These are phyloP conservation scores for Collichthys lucidus DNA, from an alignment of 2,113 vertebrate genomes.

Conservation along the genomic window DNA sequence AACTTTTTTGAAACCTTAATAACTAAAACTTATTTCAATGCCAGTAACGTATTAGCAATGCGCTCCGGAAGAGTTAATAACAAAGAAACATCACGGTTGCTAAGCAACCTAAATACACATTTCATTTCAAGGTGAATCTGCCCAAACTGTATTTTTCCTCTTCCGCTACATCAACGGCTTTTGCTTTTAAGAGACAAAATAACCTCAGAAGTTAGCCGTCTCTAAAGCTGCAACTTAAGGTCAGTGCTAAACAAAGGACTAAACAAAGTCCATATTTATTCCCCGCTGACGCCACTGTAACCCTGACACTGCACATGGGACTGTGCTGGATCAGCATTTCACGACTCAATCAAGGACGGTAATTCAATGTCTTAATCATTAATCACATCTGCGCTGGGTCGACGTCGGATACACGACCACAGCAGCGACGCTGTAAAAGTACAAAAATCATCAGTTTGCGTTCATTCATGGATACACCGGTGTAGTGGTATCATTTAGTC, in stretches of 20 bases:
- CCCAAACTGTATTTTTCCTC: slow-evolving; percentile 9
- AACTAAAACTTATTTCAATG: slow-evolving; percentile 4
- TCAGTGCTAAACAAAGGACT: slow-evolving; percentile 30
- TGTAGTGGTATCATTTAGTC: background rate
- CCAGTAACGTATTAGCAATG: background rate
- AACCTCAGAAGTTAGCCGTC: slow-evolving; percentile 2
- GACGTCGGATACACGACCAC: slow-evolving; percentile 7
- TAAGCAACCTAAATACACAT: slow-evolving; percentile 13
- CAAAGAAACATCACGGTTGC: slow-evolving; percentile 23
- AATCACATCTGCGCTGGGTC: slow-evolving; percentile 35
- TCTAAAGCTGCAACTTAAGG: slow-evolving; percentile 9
- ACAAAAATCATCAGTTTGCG: background rate
- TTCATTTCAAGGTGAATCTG: background rate
- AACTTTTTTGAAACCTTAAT: background rate
- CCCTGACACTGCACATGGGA: slow-evolving; percentile 48
- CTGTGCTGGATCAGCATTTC: slow-evolving; percentile 65
- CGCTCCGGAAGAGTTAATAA: background rate
- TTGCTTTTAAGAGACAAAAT: slow-evolving; percentile 4
- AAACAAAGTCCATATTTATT: slow-evolving; percentile 34
- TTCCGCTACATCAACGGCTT: slow-evolving; percentile 9
- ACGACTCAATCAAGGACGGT: slow-evolving; percentile 64
- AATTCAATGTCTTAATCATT: slow-evolving; percentile 46
- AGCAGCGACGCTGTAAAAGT: slow-evolving; percentile 18
- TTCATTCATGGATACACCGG: background rate
- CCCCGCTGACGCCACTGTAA: slow-evolving; percentile 43